Conservation (phyloP, 2,888 invertebrate species). For the Scaptomyza tumidula region DNA sequence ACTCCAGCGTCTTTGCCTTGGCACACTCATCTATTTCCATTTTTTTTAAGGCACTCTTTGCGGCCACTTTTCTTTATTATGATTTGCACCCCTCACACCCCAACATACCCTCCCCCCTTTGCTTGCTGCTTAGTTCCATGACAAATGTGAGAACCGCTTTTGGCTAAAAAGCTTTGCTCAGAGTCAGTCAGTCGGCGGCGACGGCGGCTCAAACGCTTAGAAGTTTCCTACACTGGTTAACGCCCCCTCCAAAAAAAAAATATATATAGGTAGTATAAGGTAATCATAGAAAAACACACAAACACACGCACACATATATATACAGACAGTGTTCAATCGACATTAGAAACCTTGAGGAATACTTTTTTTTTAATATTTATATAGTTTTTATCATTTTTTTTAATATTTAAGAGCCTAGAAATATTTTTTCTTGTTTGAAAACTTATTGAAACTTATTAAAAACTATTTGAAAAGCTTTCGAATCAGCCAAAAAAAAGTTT, state of each 20-base stretch:
- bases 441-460: too few relatives aligned
- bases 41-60: conserved; percentile 79
- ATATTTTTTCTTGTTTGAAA: too few relatives aligned
- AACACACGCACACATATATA: neutral
- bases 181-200: conserved; percentile 16
- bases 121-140: conserved; percentile 52
- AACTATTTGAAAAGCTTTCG: too few relatives aligned
- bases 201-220: conserved; percentile 66
- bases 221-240: conserved; percentile 59
- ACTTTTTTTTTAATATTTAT: too few relatives aligned
- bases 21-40: conserved; percentile 76
- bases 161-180: conserved; percentile 57
- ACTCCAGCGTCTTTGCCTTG: conserved; percentile 19
- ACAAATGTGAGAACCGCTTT: conserved; percentile 79
- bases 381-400: too few relatives aligned
- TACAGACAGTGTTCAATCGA: neutral
- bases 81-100: conserved; percentile 19
- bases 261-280: too few relatives aligned
- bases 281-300: neutral
- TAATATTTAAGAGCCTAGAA: too few relatives aligned
- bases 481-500: too few relatives aligned
- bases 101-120: too few relatives aligned
- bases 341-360: too few relatives aligned
- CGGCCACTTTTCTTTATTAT: conserved; percentile 80
- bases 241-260: conserved; percentile 34